Evolutionary conservation across 2,888 invertebrate species (phyloP).

Genomic region (Gryllus longicercus): DNA sequence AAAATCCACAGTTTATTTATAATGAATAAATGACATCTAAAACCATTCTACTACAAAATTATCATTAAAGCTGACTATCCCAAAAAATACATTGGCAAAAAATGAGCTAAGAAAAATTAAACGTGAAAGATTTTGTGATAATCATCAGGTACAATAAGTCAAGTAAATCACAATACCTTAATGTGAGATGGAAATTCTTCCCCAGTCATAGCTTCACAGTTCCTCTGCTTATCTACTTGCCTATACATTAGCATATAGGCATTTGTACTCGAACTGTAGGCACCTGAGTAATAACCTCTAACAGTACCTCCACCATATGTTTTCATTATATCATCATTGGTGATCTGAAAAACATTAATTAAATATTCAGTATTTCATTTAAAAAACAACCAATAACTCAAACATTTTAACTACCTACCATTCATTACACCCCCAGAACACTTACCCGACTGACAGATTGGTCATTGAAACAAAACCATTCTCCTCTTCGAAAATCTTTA

Average conservation of each 20-base stretch:
- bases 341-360: constrained; percentile 55
- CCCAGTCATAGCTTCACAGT: constrained; percentile 59
- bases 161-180: constrained; percentile 41
- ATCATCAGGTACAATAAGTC: no score
- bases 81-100: no score
- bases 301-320: constrained; percentile 73
- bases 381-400: background rate
- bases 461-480: constrained; percentile 88
- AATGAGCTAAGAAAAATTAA: no score
- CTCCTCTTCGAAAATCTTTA: constrained; percentile 68
- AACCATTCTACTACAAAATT: no score
- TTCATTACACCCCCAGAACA: constrained; percentile 29
- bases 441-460: constrained; percentile 70
- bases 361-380: background rate
- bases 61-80: no score
- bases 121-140: no score
- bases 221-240: constrained; percentile 63
- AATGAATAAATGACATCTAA: no score
- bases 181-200: constrained; percentile 76
- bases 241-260: constrained; percentile 91
- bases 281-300: constrained; percentile 66
- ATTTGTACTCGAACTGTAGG: constrained; percentile 77
- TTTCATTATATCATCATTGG: constrained; percentile 74
- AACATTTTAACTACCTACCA: background rate
- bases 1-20: no score